Base-by-base conservation (phyloP, 2,888 invertebrate genomes). In the Rosalia funebris region DNA sequence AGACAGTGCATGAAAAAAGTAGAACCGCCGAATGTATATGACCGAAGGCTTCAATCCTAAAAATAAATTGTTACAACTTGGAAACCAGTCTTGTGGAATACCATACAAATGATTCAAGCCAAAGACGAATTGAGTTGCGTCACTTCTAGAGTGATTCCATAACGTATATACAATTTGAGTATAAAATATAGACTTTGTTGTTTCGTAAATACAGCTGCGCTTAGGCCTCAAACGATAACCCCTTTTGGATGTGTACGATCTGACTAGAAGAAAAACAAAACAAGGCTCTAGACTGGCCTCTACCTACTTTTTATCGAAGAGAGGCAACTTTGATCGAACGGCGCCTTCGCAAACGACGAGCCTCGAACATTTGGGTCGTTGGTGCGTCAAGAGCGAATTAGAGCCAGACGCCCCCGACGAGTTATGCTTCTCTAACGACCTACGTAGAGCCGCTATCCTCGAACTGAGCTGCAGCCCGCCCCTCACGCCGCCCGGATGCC, bases 291-390 rank as follows among this genome's bases (percentile, higher is more conserved):
- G 42, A 75, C 74, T 71, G 71, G 71, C 71, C 25, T n/a, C 25
- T 25, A 25, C 9, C 73, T 72, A 72, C 61, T 88, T 86, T 77
- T 89, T 92, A 81, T 94, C 94, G 81, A 94, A 94, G 36, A 94
- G 87, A 66, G 91, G 91, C 77, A 94, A 84, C 81, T 94, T 94
- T 52, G 92, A 93, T 75, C 89, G 87, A 60, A 94, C 94, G 50
- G 93, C 93, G 66, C 94, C 94, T 77, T 93, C 93, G 81, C 93
- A 94, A 31, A 94, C 86, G 77, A 89, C 88, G 67, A 93, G 85
- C 42, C 92, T 89, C 67, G 83, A 83, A 71, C 86, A 85, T 62
- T 86, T 83, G 66, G 77, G 72, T 70, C 82, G 66, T 76, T 83
- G 69, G 67, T 78, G 70, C 55, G 78, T 72, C 44, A 70, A 54